A percentile compares a stretch with the other conserved stretches of the same genome.
phyloP scores from a whole-genome alignment of 2,888 invertebrate genomes.

The Microctonus aethiopoides region DNA sequence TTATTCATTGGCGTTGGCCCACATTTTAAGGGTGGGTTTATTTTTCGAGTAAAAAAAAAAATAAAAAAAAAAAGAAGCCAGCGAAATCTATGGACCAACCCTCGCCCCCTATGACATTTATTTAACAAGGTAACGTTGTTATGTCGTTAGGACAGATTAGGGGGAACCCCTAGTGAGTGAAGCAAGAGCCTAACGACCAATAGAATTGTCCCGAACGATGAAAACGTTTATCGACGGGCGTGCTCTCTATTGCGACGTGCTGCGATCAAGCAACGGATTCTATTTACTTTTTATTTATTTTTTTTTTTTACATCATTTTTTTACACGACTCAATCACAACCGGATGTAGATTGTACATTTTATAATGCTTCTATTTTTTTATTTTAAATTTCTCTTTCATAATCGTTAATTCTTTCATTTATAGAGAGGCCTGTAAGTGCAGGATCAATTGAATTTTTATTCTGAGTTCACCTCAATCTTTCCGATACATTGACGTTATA shows the following conservation, averaged over 20 bases:
- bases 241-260: conserved; percentile 1
- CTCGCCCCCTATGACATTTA: conserved; percentile 58
- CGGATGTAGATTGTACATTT: neutral
- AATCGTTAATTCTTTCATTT: neutral
- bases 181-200: conserved; percentile 58
- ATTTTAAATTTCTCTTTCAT: neutral
- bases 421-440: conserved; percentile 6
- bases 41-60: conserved; percentile 36
- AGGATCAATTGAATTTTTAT: neutral
- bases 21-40: conserved; percentile 58
- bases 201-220: conserved; percentile 54
- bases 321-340: neutral
- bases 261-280: conserved; percentile 18
- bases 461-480: neutral
- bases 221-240: conserved; percentile 45
- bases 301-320: neutral
- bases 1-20: conserved; percentile 51
- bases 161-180: conserved; percentile 53
- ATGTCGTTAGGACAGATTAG: conserved; percentile 58
- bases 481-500: neutral
- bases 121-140: conserved; percentile 63
- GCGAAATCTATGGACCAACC: conserved; percentile 49
- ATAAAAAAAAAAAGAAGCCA: conserved; percentile 33
- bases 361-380: neutral
- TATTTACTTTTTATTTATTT: conserved; percentile 7